Percentiles rank a stretch among this genome's conserved stretches.
Evolutionary conservation across 1,140 invertebrate genomes (phyloP).

Genomic region (Probaryconus sp.): DNA sequence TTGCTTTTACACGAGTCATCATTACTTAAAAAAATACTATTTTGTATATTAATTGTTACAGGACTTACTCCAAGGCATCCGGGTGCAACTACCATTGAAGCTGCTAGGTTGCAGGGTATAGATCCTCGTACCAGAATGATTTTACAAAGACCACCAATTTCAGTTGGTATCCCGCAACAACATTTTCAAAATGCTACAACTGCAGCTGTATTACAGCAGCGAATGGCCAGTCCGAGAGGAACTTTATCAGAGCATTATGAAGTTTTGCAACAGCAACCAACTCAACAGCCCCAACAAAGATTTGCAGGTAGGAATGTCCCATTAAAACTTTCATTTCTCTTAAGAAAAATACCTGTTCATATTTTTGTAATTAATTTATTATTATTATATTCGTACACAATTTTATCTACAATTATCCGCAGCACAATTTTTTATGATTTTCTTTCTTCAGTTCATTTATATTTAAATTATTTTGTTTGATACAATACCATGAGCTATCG

Average conservation of each 20-base stretch:
- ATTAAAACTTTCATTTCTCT: not conserved
- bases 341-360: not conserved
- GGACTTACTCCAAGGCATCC: conserved; percentile 70
- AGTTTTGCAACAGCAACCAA: conserved; percentile 69
- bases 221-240: conserved; percentile 68
- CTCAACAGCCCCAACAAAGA: conserved; percentile 57
- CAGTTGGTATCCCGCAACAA: conserved; percentile 65
- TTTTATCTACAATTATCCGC: no score
- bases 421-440: not conserved
- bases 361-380: not conserved
- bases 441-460: not conserved
- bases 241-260: conserved; percentile 72
- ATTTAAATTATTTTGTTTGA: no score
- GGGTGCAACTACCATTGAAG: conserved; percentile 67
- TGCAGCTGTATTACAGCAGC: conserved; percentile 68
- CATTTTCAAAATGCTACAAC: conserved; percentile 69
- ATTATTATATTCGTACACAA: conserved; percentile 10
- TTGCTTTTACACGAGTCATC: no score
- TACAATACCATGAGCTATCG: no score
- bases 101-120: conserved; percentile 73
- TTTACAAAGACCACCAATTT: conserved; percentile 71
- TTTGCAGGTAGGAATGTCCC: conserved; percentile 65
- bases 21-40: no score
- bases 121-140: conserved; percentile 78
- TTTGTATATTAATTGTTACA: conserved; percentile 20